Conservation (phyloP, 2,888 invertebrate species). For the Bembecia ichneumoniformis region DNA sequence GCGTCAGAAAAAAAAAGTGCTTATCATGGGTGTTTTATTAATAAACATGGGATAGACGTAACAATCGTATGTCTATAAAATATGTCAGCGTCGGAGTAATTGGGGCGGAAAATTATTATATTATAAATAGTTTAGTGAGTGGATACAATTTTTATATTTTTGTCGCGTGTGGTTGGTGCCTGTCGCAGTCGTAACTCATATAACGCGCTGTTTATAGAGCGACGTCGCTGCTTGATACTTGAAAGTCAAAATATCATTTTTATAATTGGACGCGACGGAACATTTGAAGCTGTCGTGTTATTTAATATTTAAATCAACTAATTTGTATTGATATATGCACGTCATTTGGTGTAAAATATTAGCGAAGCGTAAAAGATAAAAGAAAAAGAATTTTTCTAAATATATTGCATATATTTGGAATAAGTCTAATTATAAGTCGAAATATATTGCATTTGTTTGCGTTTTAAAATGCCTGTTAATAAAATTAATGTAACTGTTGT, state of each 20-base stretch:
- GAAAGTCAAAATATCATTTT: conserved; percentile 6
- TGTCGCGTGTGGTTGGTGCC: conserved; percentile 42
- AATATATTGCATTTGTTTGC: no score
- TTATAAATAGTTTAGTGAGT: conserved; percentile 66
- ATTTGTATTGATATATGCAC: no score
- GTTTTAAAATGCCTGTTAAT: no score
- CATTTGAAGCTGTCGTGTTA: no score
- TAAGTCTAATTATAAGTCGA: no score
- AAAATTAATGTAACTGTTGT: no score
- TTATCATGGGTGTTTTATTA: conserved; percentile 30
- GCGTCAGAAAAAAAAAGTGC: no score
- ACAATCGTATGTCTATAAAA: conserved; percentile 68
- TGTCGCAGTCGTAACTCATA: conserved; percentile 61
- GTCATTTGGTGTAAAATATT: no score
- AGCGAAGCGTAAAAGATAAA: no score
- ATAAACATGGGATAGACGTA: conserved; percentile 36
- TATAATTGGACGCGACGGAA: conserved; percentile 1
- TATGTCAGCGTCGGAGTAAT: conserved; percentile 63
- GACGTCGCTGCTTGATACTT: conserved; percentile 39
- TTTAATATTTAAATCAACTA: no score
- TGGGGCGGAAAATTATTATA: conserved; percentile 67
- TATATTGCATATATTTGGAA: no score
- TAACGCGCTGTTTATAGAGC: conserved; percentile 27
- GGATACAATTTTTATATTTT: conserved; percentile 53
- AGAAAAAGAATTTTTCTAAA: no score